Percentiles rank a stretch among this genome's conserved stretches.
Conservation (phyloP, 2,797 vertebrate genomes). For the Neosalanx taihuensis region DNA sequence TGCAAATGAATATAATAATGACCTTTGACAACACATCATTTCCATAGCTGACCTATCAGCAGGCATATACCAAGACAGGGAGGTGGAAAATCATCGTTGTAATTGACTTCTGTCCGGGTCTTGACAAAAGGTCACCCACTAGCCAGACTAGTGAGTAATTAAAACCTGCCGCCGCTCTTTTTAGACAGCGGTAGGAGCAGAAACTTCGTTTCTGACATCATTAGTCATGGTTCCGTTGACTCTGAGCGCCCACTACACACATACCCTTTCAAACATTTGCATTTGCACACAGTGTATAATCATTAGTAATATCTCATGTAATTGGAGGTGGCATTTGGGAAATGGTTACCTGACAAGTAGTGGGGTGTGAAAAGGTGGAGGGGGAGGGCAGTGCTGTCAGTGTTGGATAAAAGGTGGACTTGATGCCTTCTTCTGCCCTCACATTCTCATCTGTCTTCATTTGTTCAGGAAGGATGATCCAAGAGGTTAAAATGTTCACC, state of each 20-base stretch:
- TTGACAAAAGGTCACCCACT: constrained; percentile 60
- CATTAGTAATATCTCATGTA: constrained; percentile 62
- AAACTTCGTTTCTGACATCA: constrained; percentile 55
- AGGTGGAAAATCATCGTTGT: constrained; percentile 48
- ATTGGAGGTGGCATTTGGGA: constrained; percentile 67
- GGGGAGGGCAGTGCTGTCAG: constrained; percentile 40
- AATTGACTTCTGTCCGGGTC: constrained; percentile 68
- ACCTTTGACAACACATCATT: constrained; percentile 58
- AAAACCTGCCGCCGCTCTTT: constrained; percentile 62
- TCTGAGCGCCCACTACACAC: constrained; percentile 30
- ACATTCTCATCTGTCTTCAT: constrained; percentile 50
- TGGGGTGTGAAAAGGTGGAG: constrained; percentile 36
- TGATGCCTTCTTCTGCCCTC: constrained; percentile 23
- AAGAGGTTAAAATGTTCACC: constrained; percentile 30
- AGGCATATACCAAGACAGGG: constrained; percentile 39
- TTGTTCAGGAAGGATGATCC: constrained; percentile 35
- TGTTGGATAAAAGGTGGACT: constrained; percentile 27
- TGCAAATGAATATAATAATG: constrained; percentile 53
- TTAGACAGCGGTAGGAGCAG: constrained; percentile 58
- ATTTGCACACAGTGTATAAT: constrained; percentile 59
- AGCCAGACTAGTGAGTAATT: constrained; percentile 66
- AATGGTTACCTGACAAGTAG: constrained; percentile 66
- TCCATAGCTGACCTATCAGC: constrained; percentile 21
- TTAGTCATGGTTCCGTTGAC: constrained; percentile 64
- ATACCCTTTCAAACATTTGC: constrained; percentile 42